phyloP scores from a whole-genome alignment of 2,113 vertebrate genomes.

The Cyprinus carpio region DNA sequence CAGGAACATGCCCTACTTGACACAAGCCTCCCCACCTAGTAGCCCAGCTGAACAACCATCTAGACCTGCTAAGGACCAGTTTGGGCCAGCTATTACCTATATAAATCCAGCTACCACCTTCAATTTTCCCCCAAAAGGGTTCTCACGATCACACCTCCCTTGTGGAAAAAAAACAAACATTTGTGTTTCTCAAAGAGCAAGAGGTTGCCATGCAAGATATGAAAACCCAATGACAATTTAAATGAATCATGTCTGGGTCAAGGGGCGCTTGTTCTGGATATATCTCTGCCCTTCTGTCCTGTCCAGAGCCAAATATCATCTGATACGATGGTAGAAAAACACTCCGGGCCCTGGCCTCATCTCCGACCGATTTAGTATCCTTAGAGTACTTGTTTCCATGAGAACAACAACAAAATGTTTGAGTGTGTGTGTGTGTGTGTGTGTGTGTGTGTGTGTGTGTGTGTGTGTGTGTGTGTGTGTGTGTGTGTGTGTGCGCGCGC shows the following conservation, averaged over 20 bases:
- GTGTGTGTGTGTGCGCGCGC: neutral
- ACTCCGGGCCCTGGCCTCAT: constrained; percentile 34
- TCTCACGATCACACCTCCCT: constrained; percentile 65
- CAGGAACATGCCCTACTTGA: neutral
- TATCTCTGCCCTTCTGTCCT: constrained; percentile 54
- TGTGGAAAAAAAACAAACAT: constrained; percentile 67
- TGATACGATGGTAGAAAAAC: constrained; percentile 39
- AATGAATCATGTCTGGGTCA: constrained; percentile 57
- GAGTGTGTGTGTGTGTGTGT: too few relatives aligned
- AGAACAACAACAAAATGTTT: constrained; percentile 38
- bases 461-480: too few relatives aligned
- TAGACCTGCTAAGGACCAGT: neutral
- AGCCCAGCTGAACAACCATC: neutral
- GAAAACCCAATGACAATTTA: constrained; percentile 52
- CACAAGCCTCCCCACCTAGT: neutral
- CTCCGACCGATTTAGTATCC: neutral
- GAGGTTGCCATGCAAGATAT: constrained; percentile 53
- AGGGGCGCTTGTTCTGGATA: constrained; percentile 24
- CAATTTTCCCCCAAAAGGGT: constrained; percentile 36
- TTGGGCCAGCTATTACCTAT: neutral
- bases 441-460: neutral
- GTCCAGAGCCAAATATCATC: constrained; percentile 10
- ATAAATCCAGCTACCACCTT: neutral
- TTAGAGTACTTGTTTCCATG: constrained; percentile 18
- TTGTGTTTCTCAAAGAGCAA: constrained; percentile 62